A percentile compares a stretch with the other conserved stretches of the same genome.
Conservation (phyloP, 2,113 vertebrate genomes). For the Salvelinus alpinus region DNA sequence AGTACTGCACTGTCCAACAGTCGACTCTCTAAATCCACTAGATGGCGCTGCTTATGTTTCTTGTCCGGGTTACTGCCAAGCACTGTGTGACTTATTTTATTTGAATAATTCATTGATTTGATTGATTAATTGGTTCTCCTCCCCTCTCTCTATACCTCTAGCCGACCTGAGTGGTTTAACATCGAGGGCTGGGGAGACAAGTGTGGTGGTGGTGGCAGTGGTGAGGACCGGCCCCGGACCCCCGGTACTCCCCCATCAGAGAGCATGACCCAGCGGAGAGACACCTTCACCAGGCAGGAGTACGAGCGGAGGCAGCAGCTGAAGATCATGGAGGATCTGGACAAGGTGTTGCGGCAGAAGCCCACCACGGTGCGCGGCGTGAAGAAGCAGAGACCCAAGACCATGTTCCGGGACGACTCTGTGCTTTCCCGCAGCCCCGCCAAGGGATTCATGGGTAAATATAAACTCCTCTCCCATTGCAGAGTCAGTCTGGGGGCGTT, state of each 20-base stretch:
- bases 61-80: no score
- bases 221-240: constrained; percentile 64
- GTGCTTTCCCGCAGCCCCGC: constrained; percentile 82
- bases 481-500: no score
- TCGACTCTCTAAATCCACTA: no score
- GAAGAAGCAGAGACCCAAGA: constrained; percentile 83
- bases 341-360: constrained; percentile 85
- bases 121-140: no score
- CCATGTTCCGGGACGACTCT: constrained; percentile 87
- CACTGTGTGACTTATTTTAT: no score
- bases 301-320: constrained; percentile 86
- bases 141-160: constrained; percentile 22
- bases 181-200: constrained; percentile 66
- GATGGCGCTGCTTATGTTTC: no score
- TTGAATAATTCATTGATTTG: no score
- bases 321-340: constrained; percentile 90
- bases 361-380: constrained; percentile 76
- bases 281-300: constrained; percentile 84
- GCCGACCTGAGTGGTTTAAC: constrained; percentile 70
- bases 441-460: constrained; percentile 82
- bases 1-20: neutral
- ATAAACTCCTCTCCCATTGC: neutral
- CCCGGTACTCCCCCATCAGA: constrained; percentile 68
- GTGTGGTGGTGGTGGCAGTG: neutral
- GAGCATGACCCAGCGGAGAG: constrained; percentile 75